phyloP scores from a whole-genome alignment of 1,140 invertebrate genomes.

The Magallana angulata region DNA sequence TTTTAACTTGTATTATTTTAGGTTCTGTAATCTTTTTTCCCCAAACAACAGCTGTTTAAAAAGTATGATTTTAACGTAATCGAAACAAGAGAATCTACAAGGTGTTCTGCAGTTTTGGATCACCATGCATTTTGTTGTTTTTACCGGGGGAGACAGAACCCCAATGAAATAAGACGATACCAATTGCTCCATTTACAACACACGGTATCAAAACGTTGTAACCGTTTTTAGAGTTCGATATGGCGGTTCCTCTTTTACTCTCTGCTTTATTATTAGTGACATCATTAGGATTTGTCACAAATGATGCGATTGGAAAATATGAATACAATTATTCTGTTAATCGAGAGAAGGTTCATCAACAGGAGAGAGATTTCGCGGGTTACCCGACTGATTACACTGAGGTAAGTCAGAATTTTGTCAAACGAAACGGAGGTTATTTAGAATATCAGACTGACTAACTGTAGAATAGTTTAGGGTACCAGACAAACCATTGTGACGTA shows the following conservation, averaged over 20 bases:
- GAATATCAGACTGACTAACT: too few relatives aligned
- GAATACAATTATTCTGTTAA: neutral
- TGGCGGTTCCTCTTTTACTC: neutral
- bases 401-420: neutral
- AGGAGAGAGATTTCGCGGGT: neutral
- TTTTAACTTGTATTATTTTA: too few relatives aligned
- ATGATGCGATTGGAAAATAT: neutral
- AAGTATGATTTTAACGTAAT: neutral
- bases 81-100: too few relatives aligned
- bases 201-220: neutral
- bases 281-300: neutral
- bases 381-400: neutral
- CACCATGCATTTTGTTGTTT: neutral
- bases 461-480: too few relatives aligned
- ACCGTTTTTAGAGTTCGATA: neutral
- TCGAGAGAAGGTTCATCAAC: neutral
- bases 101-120: neutral
- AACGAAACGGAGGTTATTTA: too few relatives aligned
- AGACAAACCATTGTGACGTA: too few relatives aligned
- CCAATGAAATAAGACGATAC: too few relatives aligned
- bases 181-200: neutral
- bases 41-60: too few relatives aligned
- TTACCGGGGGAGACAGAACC: neutral
- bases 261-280: neutral
- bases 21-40: too few relatives aligned